A percentile compares a stretch with the other conserved stretches of the same genome.
Conservation (phyloP, 2,113 vertebrate genomes). For the Gobiocypris rarus region DNA sequence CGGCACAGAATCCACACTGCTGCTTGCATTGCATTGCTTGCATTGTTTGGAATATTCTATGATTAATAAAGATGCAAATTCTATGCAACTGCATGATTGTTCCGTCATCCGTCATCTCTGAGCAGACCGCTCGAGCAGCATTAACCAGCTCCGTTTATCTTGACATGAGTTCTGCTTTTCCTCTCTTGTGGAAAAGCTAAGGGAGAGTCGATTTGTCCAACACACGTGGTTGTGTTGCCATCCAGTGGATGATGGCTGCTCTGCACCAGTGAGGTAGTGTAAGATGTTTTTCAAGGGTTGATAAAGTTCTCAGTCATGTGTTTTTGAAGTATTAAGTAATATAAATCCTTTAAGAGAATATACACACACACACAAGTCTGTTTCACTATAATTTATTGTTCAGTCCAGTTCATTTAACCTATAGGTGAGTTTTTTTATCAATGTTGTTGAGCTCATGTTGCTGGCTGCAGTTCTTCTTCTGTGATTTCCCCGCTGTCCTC, state of each 20-base stretch:
- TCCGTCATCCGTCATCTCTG: neutral
- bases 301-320: neutral
- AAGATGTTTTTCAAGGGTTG: neutral
- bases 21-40: neutral
- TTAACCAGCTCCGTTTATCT: neutral
- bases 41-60: neutral
- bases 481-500: conserved; percentile 36
- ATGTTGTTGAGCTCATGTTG: neutral
- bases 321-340: neutral
- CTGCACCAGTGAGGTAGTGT: neutral
- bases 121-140: neutral
- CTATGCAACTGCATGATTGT: neutral
- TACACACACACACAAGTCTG: neutral
- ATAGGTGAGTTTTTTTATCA: neutral
- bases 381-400: no score
- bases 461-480: neutral
- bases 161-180: neutral
- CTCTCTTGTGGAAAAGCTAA: no score
- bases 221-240: conserved; percentile 46
- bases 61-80: neutral
- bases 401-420: neutral
- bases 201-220: neutral
- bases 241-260: conserved; percentile 40
- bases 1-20: neutral
- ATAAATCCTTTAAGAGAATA: neutral